These are phyloP conservation scores for Formica exsecta DNA, from an alignment of 1,140 invertebrate genomes.

Conservation along the genomic window DNA sequence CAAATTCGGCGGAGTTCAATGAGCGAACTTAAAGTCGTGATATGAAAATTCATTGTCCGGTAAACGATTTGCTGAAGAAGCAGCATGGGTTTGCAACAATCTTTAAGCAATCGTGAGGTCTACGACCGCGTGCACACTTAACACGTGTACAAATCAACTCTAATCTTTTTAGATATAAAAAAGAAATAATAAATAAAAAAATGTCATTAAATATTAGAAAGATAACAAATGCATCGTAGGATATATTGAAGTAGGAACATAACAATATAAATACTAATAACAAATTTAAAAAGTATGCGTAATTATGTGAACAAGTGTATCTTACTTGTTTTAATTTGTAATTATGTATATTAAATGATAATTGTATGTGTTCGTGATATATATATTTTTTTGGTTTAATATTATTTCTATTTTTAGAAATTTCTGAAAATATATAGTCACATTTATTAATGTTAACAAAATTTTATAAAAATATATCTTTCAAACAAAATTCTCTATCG, in stretches of 20 bases:
- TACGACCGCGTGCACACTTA: conserved; percentile 38
- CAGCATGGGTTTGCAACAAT: conserved; percentile 38
- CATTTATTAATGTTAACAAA: neutral
- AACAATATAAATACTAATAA: neutral
- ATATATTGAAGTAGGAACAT: neutral
- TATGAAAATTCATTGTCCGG: conserved; percentile 34
- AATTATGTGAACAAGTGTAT: neutral
- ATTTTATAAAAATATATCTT: neutral
- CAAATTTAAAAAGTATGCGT: neutral
- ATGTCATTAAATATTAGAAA: neutral
- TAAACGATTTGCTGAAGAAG: conserved; percentile 63
- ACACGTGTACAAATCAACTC: neutral
- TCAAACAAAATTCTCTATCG: neutral
- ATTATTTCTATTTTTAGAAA: conserved; percentile 19
- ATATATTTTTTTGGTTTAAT: neutral
- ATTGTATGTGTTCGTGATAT: too few relatives aligned
- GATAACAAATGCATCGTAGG: neutral
- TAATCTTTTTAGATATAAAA: neutral
- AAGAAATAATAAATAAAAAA: conserved; percentile 10
- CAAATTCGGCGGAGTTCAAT: conserved; percentile 27
- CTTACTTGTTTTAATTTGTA: conserved; percentile 3
- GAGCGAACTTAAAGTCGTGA: neutral
- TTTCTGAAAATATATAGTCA: neutral
- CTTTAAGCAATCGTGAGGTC: conserved; percentile 52
- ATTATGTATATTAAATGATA: neutral